phyloP scores from a whole-genome alignment of 2,888 invertebrate genomes.

The Maniola hyperantus region DNA sequence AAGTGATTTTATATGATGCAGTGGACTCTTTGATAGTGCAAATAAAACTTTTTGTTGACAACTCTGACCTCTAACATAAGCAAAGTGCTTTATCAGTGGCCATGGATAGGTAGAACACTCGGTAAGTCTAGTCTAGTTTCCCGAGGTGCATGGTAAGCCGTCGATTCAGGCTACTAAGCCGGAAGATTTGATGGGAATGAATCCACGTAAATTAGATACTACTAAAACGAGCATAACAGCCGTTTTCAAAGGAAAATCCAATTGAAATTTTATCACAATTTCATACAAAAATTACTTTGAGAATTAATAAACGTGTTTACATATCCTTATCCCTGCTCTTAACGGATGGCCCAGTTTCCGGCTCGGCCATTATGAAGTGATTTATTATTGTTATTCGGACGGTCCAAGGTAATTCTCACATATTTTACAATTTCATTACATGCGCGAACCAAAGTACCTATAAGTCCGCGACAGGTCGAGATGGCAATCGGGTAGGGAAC shows the following conservation, averaged over 20 bases:
- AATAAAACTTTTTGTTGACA: neutral
- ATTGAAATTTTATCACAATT: slow-evolving; percentile 7
- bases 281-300: slow-evolving; percentile 1
- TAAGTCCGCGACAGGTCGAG: too few relatives aligned
- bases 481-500: too few relatives aligned
- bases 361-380: slow-evolving; percentile 16
- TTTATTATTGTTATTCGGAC: slow-evolving; percentile 20
- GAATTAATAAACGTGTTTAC: slow-evolving; percentile 21
- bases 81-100: neutral
- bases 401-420: slow-evolving; percentile 21
- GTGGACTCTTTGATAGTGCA: neutral
- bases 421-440: slow-evolving; percentile 23
- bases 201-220: neutral
- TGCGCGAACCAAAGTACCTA: neutral
- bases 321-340: slow-evolving; percentile 15
- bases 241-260: neutral
- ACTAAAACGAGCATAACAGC: neutral
- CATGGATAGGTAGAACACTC: neutral
- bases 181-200: neutral
- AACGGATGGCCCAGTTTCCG: slow-evolving; percentile 18
- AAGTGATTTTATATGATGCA: too few relatives aligned
- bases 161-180: neutral
- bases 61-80: neutral
- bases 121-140: neutral
- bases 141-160: neutral